phyloP scores from a whole-genome alignment of 2,797 vertebrate genomes.

The Pseudomugil gertrudae region DNA sequence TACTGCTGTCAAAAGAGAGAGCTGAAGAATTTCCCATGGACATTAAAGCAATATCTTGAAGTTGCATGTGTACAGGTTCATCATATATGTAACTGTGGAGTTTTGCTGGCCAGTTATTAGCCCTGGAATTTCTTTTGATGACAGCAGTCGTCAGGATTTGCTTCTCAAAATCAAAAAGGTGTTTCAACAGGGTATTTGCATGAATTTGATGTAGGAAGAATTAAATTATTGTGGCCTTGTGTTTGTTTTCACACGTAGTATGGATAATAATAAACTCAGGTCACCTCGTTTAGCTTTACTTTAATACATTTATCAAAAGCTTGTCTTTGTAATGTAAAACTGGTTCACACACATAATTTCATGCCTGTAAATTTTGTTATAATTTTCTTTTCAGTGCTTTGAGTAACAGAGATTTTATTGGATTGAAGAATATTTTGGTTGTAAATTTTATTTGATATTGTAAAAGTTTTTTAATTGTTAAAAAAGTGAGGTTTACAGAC shows the following conservation, averaged over 20 bases:
- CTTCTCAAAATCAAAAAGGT: constrained; percentile 42
- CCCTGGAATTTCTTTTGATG: constrained; percentile 34
- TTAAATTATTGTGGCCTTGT: constrained; percentile 9
- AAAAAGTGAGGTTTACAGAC: constrained; percentile 16
- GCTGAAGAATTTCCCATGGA: constrained; percentile 43
- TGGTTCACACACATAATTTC: constrained; percentile 6
- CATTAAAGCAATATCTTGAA: constrained; percentile 28
- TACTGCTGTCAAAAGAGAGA: constrained; percentile 43
- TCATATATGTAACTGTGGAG: constrained; percentile 20
- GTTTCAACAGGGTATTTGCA: constrained; percentile 29
- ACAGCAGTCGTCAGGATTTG: constrained; percentile 48
- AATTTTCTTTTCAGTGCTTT: constrained; percentile 5
- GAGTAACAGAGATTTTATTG: constrained; percentile 7
- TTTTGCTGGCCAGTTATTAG: constrained; percentile 20
- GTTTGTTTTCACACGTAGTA: constrained; percentile 14
- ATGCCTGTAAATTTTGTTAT: constrained; percentile 1
- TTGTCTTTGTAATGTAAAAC: constrained; percentile 12
- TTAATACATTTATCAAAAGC: constrained; percentile 23
- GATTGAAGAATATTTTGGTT: constrained; percentile 1
- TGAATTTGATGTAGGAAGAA: constrained; percentile 31
- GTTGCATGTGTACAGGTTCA: constrained; percentile 28
- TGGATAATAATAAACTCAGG: constrained; percentile 19
- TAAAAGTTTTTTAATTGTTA: constrained; percentile 9
- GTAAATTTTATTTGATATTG: constrained; percentile 9
- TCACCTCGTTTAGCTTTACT: constrained; percentile 22